Base-by-base conservation (phyloP, 2,113 vertebrate species). In the Todiramphus saurophagus region DNA sequence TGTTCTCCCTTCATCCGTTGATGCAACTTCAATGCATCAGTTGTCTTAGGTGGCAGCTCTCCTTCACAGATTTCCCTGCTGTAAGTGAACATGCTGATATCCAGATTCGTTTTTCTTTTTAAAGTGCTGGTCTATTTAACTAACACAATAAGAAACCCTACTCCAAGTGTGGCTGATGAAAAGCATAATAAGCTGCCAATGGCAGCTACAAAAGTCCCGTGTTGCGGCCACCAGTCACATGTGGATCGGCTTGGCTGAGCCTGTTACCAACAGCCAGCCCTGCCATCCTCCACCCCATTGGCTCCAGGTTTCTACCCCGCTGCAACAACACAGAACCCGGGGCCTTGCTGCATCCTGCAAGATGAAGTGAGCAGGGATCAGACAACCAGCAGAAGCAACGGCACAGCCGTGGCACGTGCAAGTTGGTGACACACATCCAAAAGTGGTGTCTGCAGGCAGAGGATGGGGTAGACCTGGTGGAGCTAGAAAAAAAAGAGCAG, bases 371-470 rank as follows among this genome's bases (percentile, higher is more conserved):
- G 31, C 24, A 0, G 9, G 28, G 44, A 13, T 2, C 10, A 0
- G 53, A 43, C n/a, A 16, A 14, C 5, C 74, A 18, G 31, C 13
- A 21, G n/a, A 30, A n/a, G 53, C 30, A n/a, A 23, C 27, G 28
- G 33, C 41, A 7, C 3, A 1, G 50, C 24, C 41, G 8, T 0
- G 1, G 55, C 23, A 7, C 0, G 3, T 16, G 27, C 24, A 39
- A 46, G 30, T 13, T 43, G 30, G 25, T 27, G 46, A 8, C 16
- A 27, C 0, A 1, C 4, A 24, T 2, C 9, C 9, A 0, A 11
- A 43, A 20, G 6, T 15, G 14, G 35, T 46, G 6, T 8, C n/a
- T 39, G 73, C 69, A 24, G 28, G 43, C 69, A 33, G 14, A 67
- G 37, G 41, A 11, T 1, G 72, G 41, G 13, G 44, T 19, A 7